Conservation (phyloP, 2,797 vertebrate species). For the Mormyrops attenuatus region DNA sequence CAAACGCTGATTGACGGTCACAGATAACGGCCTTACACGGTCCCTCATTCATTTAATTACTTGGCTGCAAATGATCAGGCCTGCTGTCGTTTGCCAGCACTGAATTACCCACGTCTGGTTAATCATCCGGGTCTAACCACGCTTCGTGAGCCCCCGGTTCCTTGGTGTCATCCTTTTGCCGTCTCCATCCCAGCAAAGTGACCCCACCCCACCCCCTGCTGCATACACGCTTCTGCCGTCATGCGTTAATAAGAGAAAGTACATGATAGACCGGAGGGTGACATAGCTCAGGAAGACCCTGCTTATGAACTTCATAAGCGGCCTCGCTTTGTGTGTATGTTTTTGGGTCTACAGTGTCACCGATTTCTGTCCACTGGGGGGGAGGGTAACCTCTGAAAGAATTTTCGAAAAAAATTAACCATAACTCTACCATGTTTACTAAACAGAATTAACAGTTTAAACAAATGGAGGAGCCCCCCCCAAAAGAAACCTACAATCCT, state of each 20-base stretch:
- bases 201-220: not conserved
- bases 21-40: conserved; percentile 1
- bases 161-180: not conserved
- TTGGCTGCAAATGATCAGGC: conserved; percentile 23
- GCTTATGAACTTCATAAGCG: conserved; percentile 56
- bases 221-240: not conserved
- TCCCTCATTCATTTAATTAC: conserved; percentile 13
- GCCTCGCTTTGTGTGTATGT: not conserved
- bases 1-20: conserved; percentile 4
- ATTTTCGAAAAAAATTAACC: not conserved
- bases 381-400: not conserved
- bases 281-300: conserved; percentile 58
- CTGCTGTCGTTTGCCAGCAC: conserved; percentile 32
- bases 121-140: not conserved
- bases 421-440: not conserved
- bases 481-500: not conserved
- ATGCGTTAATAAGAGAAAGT: not conserved
- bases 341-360: not conserved
- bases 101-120: not conserved
- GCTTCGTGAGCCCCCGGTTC: not conserved
- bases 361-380: not conserved
- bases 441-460: not conserved
- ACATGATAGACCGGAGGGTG: conserved; percentile 34
- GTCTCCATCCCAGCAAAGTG: not conserved
- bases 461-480: not conserved